Evolutionary conservation across 2,888 invertebrate species (phyloP).

Genomic region (Dimorphilus gyrociliatus): DNA sequence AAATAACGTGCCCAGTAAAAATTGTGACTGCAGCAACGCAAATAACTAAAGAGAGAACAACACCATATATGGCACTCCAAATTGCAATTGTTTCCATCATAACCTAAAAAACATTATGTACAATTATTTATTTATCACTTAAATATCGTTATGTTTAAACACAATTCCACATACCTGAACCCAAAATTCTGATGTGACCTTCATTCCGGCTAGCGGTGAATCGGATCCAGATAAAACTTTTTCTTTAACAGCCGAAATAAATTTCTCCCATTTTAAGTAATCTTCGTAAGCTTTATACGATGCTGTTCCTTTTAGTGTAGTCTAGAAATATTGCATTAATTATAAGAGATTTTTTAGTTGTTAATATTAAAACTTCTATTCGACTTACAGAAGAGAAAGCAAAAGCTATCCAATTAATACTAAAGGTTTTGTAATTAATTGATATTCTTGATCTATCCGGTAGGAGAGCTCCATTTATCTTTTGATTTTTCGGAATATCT

Average conservation of each 20-base stretch:
- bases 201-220: conserved; percentile 19
- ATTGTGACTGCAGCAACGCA: conserved; percentile 27
- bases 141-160: too few relatives aligned
- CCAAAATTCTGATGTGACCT: conserved; percentile 31
- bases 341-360: background rate
- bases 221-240: conserved; percentile 12
- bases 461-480: conserved; percentile 1
- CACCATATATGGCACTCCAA: conserved; percentile 29
- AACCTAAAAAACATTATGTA: conserved; percentile 15
- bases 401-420: conserved; percentile 23
- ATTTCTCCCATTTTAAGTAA: conserved; percentile 24
- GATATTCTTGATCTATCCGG: conserved; percentile 4
- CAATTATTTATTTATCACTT: conserved; percentile 1
- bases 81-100: conserved; percentile 30
- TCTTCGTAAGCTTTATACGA: conserved; percentile 25
- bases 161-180: conserved; percentile 22
- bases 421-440: conserved; percentile 1
- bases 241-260: conserved; percentile 15
- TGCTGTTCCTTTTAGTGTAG: conserved; percentile 23
- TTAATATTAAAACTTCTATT: background rate
- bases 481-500: conserved; percentile 5
- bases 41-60: conserved; percentile 25
- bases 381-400: conserved; percentile 28
- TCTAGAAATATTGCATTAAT: conserved; percentile 16
- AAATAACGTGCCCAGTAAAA: conserved; percentile 23